These are phyloP conservation scores for Drosophila funebris DNA, from an alignment of 1,140 invertebrate species.

Conservation along the genomic window DNA sequence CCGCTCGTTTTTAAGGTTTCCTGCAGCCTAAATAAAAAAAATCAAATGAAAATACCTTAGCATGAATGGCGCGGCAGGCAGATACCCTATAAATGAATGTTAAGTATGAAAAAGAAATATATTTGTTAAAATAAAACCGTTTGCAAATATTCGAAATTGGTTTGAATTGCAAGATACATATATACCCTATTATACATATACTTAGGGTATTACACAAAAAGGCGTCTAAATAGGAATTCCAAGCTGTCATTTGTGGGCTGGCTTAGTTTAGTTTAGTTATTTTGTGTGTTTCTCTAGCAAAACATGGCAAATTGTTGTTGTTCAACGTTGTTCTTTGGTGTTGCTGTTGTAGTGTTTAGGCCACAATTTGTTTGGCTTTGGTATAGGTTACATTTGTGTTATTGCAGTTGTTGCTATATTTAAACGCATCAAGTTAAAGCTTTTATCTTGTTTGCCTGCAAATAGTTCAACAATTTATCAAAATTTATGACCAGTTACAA, in stretches of 20 bases:
- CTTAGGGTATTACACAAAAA: constrained; percentile 30
- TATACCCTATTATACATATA: background rate
- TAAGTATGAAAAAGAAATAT: background rate
- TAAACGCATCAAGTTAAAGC: constrained; percentile 61
- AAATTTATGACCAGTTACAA: constrained; percentile 53
- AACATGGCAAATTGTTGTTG: constrained; percentile 65
- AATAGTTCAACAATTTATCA: constrained; percentile 69
- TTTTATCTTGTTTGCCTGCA: constrained; percentile 32
- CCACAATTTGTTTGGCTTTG: constrained; percentile 65
- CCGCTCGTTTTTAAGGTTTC: constrained; percentile 67
- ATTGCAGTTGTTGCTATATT: constrained; percentile 16
- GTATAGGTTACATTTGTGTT: constrained; percentile 11
- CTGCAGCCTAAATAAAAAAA: constrained; percentile 29
- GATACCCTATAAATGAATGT: background rate
- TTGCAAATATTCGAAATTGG: background rate
- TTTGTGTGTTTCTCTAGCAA: constrained; percentile 34
- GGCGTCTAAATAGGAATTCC: constrained; percentile 42
- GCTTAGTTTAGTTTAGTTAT: constrained; percentile 27
- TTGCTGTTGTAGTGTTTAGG: constrained; percentile 40
- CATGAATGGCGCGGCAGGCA: background rate
- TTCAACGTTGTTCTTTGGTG: too few relatives aligned
- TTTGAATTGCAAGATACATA: too few relatives aligned
- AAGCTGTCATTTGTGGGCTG: constrained; percentile 24
- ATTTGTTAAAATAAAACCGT: background rate
- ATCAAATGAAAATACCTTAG: background rate